These are phyloP conservation scores for Hucho hucho DNA, from an alignment of 2,113 vertebrate genomes.

Conservation along the genomic window DNA sequence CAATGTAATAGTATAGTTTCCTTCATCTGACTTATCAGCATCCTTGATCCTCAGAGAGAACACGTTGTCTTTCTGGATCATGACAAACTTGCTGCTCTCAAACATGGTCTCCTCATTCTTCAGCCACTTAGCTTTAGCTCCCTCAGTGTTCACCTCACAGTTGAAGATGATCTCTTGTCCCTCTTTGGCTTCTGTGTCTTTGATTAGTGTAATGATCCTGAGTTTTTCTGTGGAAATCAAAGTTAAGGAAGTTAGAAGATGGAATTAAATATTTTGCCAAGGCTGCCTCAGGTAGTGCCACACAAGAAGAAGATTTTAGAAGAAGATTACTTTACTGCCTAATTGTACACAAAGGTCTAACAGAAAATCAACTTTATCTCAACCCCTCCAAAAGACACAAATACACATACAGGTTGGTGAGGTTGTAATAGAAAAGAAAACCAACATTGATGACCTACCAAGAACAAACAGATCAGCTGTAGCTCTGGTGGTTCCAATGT, in stretches of 20 bases:
- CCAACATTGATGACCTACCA: constrained; percentile 73
- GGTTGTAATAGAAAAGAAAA: background rate
- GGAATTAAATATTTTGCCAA: background rate
- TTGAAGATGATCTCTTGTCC: constrained; percentile 90
- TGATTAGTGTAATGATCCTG: constrained; percentile 89
- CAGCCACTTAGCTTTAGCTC: constrained; percentile 97
- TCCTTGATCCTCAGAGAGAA: constrained; percentile 92
- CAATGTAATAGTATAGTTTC: constrained; percentile 80
- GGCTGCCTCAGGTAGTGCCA: background rate
- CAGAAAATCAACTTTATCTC: background rate
- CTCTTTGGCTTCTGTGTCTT: constrained; percentile 85
- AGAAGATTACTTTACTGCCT: no score
- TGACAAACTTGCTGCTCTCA: constrained; percentile 91
- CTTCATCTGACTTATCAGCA: constrained; percentile 85
- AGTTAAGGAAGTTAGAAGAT: no score
- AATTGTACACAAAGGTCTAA: background rate
- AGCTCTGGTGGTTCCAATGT: constrained; percentile 85
- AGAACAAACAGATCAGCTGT: constrained; percentile 85
- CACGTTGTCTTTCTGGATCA: constrained; percentile 89
- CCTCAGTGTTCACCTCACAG: constrained; percentile 95
- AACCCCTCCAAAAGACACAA: background rate
- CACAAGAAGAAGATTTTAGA: background rate
- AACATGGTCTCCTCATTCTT: constrained; percentile 90
- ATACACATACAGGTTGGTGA: background rate
- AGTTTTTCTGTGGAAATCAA: constrained; percentile 86